phyloP scores from a whole-genome alignment of 2,113 vertebrate genomes.

The Gadus macrocephalus region DNA sequence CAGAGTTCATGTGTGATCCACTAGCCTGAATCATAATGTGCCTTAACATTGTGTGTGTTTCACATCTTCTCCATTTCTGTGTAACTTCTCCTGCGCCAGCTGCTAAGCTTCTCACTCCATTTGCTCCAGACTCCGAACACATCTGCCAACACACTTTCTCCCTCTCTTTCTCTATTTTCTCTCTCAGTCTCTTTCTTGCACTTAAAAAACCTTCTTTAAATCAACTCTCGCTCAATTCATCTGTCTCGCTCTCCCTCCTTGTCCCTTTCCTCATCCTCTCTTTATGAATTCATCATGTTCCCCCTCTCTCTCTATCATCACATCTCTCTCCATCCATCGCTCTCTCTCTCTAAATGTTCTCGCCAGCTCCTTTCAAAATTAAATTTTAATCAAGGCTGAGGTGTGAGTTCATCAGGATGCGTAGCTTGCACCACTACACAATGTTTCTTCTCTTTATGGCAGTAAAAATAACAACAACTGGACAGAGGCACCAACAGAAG shows the following conservation, averaged over 20 bases:
- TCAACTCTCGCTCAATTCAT: conserved; percentile 60
- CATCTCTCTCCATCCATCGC: background rate
- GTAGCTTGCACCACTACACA: conserved; percentile 26
- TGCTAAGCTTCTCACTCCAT: conserved; percentile 71
- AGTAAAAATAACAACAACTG: conserved; percentile 32
- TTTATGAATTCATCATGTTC: conserved; percentile 15
- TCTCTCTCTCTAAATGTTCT: conserved; percentile 7
- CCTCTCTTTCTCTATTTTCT: conserved; percentile 24
- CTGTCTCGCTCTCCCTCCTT: conserved; percentile 25
- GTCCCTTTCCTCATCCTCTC: conserved; percentile 14
- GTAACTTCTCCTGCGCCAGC: conserved; percentile 61
- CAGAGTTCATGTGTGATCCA: conserved; percentile 23
- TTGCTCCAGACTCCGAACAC: conserved; percentile 72
- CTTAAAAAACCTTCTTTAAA: background rate
- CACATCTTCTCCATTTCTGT: conserved; percentile 45
- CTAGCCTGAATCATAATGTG: conserved; percentile 30
- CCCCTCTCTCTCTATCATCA: background rate
- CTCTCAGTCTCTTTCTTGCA: conserved; percentile 23
- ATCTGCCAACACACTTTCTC: conserved; percentile 56
- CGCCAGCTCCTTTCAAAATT: background rate
- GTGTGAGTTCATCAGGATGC: conserved; percentile 12
- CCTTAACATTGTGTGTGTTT: conserved; percentile 15
- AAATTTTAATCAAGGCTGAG: conserved; percentile 21
- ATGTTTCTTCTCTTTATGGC: conserved; percentile 24
- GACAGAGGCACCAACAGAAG: conserved; percentile 23